A percentile compares a stretch with the other conserved stretches of the same genome.
These are phyloP conservation scores for Pseudorhombus dupliciocellatus DNA, from an alignment of 2,113 vertebrate species.

Conservation along the genomic window DNA sequence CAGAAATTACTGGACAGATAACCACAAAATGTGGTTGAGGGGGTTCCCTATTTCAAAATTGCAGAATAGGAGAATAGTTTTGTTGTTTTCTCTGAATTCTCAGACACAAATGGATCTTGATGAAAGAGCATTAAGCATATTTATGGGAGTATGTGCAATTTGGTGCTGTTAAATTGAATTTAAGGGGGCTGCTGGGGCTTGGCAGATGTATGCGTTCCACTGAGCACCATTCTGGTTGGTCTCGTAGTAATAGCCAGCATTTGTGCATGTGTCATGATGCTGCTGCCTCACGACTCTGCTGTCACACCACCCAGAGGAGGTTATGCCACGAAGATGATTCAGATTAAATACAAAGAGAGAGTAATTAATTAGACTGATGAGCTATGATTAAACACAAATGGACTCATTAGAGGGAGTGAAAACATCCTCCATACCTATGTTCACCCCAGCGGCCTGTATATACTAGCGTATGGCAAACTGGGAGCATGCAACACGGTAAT, in stretches of 20 bases:
- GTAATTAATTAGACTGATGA: not conserved
- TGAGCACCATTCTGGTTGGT: not conserved
- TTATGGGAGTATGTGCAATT: not conserved
- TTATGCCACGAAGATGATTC: not conserved
- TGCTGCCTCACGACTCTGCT: not conserved
- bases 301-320: not conserved
- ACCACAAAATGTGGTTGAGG: too few relatives aligned
- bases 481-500: constrained; percentile 6
- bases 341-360: not conserved
- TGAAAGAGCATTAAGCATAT: too few relatives aligned
- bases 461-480: constrained; percentile 8
- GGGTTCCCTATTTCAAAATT: too few relatives aligned
- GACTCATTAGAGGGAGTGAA: not conserved
- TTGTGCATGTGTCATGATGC: not conserved
- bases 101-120: too few relatives aligned
- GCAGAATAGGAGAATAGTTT: too few relatives aligned
- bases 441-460: not conserved
- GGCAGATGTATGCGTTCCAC: not conserved
- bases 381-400: not conserved
- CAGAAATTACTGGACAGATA: too few relatives aligned
- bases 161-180: not conserved
- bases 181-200: not conserved
- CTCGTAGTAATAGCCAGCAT: not conserved
- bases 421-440: not conserved
- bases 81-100: too few relatives aligned